Percentiles rank a stretch among this genome's conserved stretches.
These are phyloP conservation scores for Enteromius argenteus DNA, from an alignment of 2,797 vertebrate genomes.

Conservation along the genomic window DNA sequence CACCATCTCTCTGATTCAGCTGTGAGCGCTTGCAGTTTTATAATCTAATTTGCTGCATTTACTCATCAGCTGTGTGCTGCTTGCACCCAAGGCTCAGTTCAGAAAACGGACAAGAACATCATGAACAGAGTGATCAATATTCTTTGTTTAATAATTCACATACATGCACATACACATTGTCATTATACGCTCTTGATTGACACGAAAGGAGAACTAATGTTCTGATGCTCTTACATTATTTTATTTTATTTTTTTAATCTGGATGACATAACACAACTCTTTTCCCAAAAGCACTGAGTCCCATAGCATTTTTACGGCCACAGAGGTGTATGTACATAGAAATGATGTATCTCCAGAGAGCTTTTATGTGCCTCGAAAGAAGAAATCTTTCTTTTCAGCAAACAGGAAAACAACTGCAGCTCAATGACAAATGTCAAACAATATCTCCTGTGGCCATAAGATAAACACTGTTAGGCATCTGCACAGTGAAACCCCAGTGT, in stretches of 20 bases:
- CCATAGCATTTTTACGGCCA: constrained; percentile 39
- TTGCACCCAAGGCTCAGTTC: neutral
- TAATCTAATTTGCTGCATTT: constrained; percentile 27
- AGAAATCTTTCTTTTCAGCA: constrained; percentile 52
- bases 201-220: neutral
- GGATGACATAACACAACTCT: constrained; percentile 35
- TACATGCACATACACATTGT: neutral
- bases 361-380: constrained; percentile 43
- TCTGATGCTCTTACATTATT: neutral
- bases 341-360: constrained; percentile 57
- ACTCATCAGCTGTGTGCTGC: neutral
- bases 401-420: constrained; percentile 57
- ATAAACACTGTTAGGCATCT: neutral
- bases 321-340: constrained; percentile 44
- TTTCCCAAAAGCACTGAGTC: constrained; percentile 41
- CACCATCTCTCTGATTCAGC: constrained; percentile 50
- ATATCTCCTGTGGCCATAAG: constrained; percentile 22
- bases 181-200: neutral
- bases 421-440: constrained; percentile 24
- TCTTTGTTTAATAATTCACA: constrained; percentile 7
- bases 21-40: constrained; percentile 27
- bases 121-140: neutral
- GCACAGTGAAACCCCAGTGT: no score
- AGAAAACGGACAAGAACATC: neutral
- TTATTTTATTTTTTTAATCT: neutral